Evolutionary conservation across 2,113 vertebrate species (phyloP).

Genomic region (Pheucticus melanocephalus): DNA sequence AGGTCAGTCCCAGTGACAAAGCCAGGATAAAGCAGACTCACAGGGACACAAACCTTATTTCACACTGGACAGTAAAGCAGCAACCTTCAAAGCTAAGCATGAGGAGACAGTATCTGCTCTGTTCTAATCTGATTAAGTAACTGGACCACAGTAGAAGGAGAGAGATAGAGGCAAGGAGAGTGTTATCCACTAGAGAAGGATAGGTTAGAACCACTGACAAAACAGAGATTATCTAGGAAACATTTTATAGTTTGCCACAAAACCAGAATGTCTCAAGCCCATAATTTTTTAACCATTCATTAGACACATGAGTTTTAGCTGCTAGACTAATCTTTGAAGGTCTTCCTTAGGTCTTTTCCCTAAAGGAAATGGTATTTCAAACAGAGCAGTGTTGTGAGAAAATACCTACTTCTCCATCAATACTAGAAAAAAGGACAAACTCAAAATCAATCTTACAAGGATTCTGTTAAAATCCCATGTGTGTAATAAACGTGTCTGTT

Average conservation of each 20-base stretch:
- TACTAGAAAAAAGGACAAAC: neutral
- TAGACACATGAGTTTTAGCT: neutral
- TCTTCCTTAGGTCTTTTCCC: neutral
- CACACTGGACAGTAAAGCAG: neutral
- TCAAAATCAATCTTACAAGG: neutral
- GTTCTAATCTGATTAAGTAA: neutral
- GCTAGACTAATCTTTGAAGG: neutral
- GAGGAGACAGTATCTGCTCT: neutral
- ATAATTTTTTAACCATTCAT: neutral
- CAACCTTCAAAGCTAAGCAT: neutral
- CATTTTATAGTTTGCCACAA: neutral
- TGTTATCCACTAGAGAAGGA: neutral
- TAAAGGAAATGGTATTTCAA: neutral
- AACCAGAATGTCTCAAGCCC: neutral
- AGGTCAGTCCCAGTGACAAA: neutral
- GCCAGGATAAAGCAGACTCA: neutral
- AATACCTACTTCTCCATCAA: neutral
- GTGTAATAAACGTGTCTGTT: neutral
- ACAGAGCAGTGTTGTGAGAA: neutral
- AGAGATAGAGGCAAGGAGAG: neutral
- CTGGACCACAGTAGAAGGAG: neutral
- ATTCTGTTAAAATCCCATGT: neutral
- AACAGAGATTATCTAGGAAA: neutral
- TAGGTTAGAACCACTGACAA: neutral
- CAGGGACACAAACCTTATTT: neutral